Evolutionary conservation across 1,140 invertebrate species (phyloP).

Genomic region (Agrypnia vestita): DNA sequence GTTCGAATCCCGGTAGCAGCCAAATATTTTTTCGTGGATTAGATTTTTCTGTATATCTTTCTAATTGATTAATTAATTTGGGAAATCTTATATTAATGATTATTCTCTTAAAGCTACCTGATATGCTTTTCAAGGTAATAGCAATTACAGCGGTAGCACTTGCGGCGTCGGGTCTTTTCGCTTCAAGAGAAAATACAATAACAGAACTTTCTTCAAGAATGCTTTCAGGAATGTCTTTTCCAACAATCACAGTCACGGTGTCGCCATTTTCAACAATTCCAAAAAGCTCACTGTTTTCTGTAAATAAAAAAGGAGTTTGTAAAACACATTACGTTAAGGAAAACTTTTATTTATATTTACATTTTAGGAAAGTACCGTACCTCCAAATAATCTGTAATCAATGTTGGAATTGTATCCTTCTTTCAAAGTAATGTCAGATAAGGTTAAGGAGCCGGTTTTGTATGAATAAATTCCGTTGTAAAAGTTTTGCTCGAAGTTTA

Average conservation of each 20-base stretch:
- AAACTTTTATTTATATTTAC: background rate
- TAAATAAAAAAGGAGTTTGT: background rate
- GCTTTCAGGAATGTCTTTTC: constrained; percentile 19
- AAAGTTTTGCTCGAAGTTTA: constrained; percentile 34
- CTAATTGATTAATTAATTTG: too few relatives aligned
- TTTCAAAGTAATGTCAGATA: constrained; percentile 33
- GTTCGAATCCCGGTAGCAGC: too few relatives aligned
- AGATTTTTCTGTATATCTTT: too few relatives aligned
- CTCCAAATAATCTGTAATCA: constrained; percentile 45
- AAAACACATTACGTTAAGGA: background rate
- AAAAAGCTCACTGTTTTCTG: constrained; percentile 34
- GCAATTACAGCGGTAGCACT: constrained; percentile 1
- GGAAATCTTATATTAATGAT: too few relatives aligned
- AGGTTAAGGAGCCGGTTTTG: background rate
- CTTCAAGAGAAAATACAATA: constrained; percentile 29
- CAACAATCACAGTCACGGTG: background rate
- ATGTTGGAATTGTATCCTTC: constrained; percentile 41
- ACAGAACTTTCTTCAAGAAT: constrained; percentile 20
- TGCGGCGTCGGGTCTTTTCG: background rate
- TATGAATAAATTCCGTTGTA: constrained; percentile 46
- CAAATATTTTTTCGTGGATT: too few relatives aligned
- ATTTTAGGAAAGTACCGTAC: constrained; percentile 7
- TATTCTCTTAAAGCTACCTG: background rate
- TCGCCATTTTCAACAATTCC: background rate
- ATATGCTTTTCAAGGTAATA: background rate